Evolutionary conservation across 1,140 invertebrate species (phyloP).

Genomic region (Drosophila lacertosa): DNA sequence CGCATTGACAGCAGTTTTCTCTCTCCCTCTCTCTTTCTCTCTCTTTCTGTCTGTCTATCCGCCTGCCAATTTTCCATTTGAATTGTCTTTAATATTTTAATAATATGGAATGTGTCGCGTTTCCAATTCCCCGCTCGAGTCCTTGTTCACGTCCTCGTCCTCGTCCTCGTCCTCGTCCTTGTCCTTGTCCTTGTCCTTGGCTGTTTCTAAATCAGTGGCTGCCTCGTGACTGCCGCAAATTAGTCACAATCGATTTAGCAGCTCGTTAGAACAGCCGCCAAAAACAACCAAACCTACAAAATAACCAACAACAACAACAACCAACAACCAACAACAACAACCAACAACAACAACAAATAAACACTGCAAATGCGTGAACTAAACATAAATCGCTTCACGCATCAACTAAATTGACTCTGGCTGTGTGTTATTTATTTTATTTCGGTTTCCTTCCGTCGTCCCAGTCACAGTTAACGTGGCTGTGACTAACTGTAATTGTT

Average conservation of each 20-base stretch:
- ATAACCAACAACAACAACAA: constrained; percentile 22
- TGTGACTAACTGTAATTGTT: constrained; percentile 48
- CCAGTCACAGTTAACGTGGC: constrained; percentile 25
- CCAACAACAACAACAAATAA: constrained; percentile 43
- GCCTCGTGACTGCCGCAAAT: constrained; percentile 71
- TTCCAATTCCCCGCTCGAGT: constrained; percentile 11
- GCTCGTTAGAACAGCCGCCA: constrained; percentile 70
- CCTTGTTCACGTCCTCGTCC: constrained; percentile 14
- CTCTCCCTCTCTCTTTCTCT: constrained; percentile 3
- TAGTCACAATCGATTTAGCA: constrained; percentile 80
- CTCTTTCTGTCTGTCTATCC: constrained; percentile 22
- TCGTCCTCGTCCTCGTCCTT: constrained; percentile 15
- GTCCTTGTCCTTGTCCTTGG: constrained; percentile 35
- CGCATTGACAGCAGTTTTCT: constrained; percentile 35
- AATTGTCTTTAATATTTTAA: constrained; percentile 82
- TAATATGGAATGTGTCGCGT: constrained; percentile 55
- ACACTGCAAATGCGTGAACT: constrained; percentile 54
- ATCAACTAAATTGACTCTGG: constrained; percentile 67
- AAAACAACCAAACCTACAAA: constrained; percentile 66
- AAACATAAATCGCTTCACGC: constrained; percentile 70
- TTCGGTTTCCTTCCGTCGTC: not conserved
- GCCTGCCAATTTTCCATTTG: constrained; percentile 80
- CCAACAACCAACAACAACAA: constrained; percentile 21
- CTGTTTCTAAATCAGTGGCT: constrained; percentile 52
- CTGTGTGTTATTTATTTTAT: constrained; percentile 3